phyloP scores from a whole-genome alignment of 2,797 vertebrate species.

The Hephaestus fuliginosus region DNA sequence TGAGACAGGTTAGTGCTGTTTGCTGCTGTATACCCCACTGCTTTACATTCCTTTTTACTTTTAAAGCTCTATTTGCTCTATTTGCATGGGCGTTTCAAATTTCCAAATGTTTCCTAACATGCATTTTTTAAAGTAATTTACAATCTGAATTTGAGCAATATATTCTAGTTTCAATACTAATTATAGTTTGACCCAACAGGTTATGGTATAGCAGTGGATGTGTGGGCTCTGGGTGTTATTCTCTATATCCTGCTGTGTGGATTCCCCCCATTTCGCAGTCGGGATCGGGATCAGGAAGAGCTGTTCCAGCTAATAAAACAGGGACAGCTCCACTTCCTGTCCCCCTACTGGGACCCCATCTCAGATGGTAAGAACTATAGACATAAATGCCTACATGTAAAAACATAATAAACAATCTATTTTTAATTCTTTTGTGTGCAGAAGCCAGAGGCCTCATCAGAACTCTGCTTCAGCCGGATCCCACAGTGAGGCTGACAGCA shows the following conservation, averaged over 20 bases:
- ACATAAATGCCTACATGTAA: neutral
- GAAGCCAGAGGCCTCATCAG: constrained; percentile 93
- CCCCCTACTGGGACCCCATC: constrained; percentile 96
- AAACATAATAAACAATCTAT: neutral
- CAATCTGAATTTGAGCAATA: neutral
- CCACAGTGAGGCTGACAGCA: constrained; percentile 90
- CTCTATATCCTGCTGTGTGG: constrained; percentile 96
- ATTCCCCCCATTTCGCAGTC: constrained; percentile 96
- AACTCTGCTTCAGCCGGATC: constrained; percentile 91
- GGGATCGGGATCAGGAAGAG: constrained; percentile 94
- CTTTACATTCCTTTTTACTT: neutral
- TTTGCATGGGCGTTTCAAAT: neutral
- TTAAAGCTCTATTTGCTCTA: neutral
- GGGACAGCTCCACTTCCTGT: constrained; percentile 92
- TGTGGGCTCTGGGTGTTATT: constrained; percentile 98
- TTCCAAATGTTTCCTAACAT: neutral
- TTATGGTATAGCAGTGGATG: constrained; percentile 94
- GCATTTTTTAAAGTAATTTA: neutral
- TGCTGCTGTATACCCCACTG: neutral
- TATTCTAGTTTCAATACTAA: neutral
- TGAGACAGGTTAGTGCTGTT: constrained; percentile 90
- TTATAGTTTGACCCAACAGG: constrained; percentile 81
- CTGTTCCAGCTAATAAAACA: constrained; percentile 94
- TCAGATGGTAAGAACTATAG: constrained; percentile 89
- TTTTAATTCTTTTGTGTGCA: constrained; percentile 67